Evolutionary conservation across 2,888 invertebrate genomes (phyloP).

Genomic region (Lordiphosa andalusiaca): DNA sequence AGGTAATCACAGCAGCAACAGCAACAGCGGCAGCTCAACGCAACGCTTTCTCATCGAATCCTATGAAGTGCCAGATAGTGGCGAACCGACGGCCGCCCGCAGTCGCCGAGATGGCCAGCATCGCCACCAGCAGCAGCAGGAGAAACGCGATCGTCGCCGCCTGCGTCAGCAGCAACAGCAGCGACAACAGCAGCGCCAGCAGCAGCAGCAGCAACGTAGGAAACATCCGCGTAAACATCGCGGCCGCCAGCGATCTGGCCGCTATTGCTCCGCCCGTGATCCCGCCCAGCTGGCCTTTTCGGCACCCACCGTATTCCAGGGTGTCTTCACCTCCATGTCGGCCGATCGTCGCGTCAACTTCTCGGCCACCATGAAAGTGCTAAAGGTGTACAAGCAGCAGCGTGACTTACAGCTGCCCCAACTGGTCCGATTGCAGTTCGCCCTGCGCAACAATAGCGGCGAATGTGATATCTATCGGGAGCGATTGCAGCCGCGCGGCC

Average conservation of each 20-base stretch:
- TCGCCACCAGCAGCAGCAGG: slow-evolving; percentile 30
- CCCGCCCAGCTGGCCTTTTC: slow-evolving; percentile 84
- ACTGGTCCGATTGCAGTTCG: slow-evolving; percentile 78
- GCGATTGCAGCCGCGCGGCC: slow-evolving; percentile 76
- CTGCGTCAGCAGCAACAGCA: slow-evolving; percentile 44
- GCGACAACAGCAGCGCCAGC: slow-evolving; percentile 38
- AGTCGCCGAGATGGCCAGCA: slow-evolving; percentile 72
- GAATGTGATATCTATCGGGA: slow-evolving; percentile 80
- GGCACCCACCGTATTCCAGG: slow-evolving; percentile 85
- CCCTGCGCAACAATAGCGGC: slow-evolving; percentile 76
- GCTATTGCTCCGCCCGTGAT: slow-evolving; percentile 84
- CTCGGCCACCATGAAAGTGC: slow-evolving; percentile 85
- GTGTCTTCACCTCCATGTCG: slow-evolving; percentile 84
- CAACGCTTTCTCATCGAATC: slow-evolving; percentile 68
- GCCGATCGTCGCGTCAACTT: slow-evolving; percentile 83
- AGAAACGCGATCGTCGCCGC: slow-evolving; percentile 31
- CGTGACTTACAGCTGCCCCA: slow-evolving; percentile 78
- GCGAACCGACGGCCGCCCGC: slow-evolving; percentile 67
- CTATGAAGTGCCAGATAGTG: slow-evolving; percentile 71
- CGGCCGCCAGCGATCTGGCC: slow-evolving; percentile 57
- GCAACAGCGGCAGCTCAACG: slow-evolving; percentile 33
- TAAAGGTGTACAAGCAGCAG: slow-evolving; percentile 84
- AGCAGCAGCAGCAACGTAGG: slow-evolving; percentile 41
- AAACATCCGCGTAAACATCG: slow-evolving; percentile 56
- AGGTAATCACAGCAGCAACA: slow-evolving; percentile 21